These are phyloP conservation scores for Polydrusus tereticollis DNA, from an alignment of 2,888 invertebrate genomes.

Conservation along the genomic window DNA sequence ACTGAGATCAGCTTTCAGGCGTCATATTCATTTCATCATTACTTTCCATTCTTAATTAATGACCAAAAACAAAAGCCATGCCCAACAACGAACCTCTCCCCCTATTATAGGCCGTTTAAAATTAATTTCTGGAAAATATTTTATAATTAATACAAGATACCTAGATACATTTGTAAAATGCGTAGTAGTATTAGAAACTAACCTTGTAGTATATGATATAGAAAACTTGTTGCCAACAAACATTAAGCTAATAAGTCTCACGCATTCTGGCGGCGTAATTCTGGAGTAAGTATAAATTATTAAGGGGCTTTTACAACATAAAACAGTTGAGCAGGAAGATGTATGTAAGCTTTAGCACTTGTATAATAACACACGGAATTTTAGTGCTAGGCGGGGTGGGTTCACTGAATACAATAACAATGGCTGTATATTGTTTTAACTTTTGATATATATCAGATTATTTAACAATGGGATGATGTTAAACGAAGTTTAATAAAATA, in stretches of 20 bases:
- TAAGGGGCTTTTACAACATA: slow-evolving; percentile 30
- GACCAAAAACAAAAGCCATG: too few relatives aligned
- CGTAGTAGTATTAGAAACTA: background rate
- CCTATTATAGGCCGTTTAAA: background rate
- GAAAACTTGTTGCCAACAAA: slow-evolving; percentile 34
- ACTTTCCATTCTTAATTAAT: too few relatives aligned
- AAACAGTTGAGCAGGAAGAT: slow-evolving; percentile 36
- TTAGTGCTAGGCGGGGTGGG: slow-evolving; percentile 20
- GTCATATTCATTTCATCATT: too few relatives aligned
- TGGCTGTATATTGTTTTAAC: slow-evolving; percentile 26
- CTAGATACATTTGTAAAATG: background rate
- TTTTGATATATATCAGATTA: slow-evolving; percentile 23
- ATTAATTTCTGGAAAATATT: background rate
- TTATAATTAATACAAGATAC: background rate
- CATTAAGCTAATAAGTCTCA: slow-evolving; percentile 45
- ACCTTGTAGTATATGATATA: background rate
- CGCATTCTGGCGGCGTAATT: slow-evolving; percentile 28
- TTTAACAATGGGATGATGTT: slow-evolving; percentile 17
- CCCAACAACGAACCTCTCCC: background rate
- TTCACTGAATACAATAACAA: slow-evolving; percentile 31
- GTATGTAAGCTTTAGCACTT: slow-evolving; percentile 38
- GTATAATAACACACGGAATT: slow-evolving; percentile 36
- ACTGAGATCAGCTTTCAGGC: too few relatives aligned
- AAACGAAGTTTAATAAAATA: background rate
- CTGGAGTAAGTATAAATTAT: slow-evolving; percentile 40